Base-by-base conservation (phyloP, 2,888 invertebrate genomes). In the Panopea generosa region DNA sequence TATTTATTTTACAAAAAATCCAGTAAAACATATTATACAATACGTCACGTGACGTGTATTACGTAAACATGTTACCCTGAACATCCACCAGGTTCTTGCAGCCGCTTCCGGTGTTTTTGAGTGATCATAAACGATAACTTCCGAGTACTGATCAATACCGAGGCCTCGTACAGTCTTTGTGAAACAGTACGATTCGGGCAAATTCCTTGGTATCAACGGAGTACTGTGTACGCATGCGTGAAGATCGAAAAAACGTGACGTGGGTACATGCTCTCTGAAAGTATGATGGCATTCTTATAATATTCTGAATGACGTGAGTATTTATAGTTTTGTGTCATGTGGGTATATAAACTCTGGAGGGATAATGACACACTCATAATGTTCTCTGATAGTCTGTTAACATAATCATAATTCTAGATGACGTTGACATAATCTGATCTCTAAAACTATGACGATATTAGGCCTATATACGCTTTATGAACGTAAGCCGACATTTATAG, bases 151-250 rank as follows among this genome's bases (percentile, higher is more conserved):
- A 11, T 52, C 38, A 38, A 63, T 40, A 16, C 63, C 63, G 24
- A 63, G 40, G 11, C 50, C 52, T 26, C 63, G 43, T 6, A 55
- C 43, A 7, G 26, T 53, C 53, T 55, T 53, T 1, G 63, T 63
- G 26, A 63, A 63, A 20, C 63, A 63, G 24, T 63, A 63, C n/a
- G 53, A 53, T 40, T 63, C 63, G 16, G 63, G 63, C 7, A 63
- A 26, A 26, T 43, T 55, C 2, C 63, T 24, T 1, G 63, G 63
- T 4, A 63, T 40, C 3, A 63, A 26, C 6, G 53, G 52, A 1
- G 63, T 53, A 45, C 63, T 63, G 11, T 38, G 52, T 26, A 63
- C 63, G 20, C 63, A 63, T 24, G 43, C 40, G 63, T 63, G 63
- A 26, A 53, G 63, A 20, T 63, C 45, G 40, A 53, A 63, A 38